Evolutionary conservation across 2,113 vertebrate genomes (phyloP), one percentile per base, ranked within the genome.

Genomic region (Rhinogobius similis): DNA sequence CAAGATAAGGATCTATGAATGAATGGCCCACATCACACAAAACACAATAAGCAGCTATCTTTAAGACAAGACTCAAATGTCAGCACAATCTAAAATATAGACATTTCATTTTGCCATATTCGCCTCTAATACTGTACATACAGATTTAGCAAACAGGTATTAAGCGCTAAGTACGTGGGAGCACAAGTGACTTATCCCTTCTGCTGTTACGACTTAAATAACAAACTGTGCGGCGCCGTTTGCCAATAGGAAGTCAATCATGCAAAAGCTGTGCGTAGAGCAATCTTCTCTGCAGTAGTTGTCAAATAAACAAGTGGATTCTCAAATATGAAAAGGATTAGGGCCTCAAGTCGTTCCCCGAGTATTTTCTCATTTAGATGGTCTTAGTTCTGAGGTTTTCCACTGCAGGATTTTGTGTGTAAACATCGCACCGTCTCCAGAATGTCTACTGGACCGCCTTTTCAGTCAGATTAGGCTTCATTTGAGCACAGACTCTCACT

Each of bases 291-390:
- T 68, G 76, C 82, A 72, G 77, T 53, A 73, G 46, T 78, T 58
- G 58, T 86, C 80, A 82, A 81, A 86, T 72, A 90, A 87, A 87
- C 85, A 89, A 87, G 75, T 78, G 72, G 78, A 76, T 88, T 74
- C 74, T 84, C 68, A 88, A 81, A 86, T 83, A 83, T 81, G 82
- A 70, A 82, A 72, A 86, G 78, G 82, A 83, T 82, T 84, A 89
- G 75, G 72, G 32, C 44, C 14, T 32, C 52, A 62, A 80, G 75
- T 65, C 78, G 78, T 52, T 84, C 82, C 83, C 75, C 48, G 70
- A 63, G 76, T 84, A 76, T 74, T 78, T 84, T 76, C 84, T 73
- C 68, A 82, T 84, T 81, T 20, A n/a, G 82, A 68, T 23, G 52
- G 72, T 75, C 64, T 77, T 67, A 79, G 53, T 27, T 26, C 52